Conservation (phyloP, 2,797 vertebrate species). For the Octomys mimax region DNA sequence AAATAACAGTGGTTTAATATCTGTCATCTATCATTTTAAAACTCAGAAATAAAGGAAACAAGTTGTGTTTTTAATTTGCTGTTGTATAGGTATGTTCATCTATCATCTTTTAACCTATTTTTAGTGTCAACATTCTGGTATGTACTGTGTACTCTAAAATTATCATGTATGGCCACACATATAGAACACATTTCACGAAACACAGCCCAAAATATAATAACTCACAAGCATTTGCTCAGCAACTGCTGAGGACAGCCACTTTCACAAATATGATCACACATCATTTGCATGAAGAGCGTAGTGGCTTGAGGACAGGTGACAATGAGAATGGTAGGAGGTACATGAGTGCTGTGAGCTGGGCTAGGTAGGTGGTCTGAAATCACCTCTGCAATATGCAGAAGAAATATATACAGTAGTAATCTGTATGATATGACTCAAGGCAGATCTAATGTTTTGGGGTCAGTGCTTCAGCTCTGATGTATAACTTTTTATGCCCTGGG, state of each 20-base stretch:
- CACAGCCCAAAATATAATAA: neutral
- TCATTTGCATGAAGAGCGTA: neutral
- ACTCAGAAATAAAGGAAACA: slow-evolving; percentile 20
- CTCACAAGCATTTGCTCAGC: neutral
- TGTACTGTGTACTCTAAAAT: slow-evolving; percentile 25
- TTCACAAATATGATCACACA: neutral
- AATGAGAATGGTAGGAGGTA: too few species aligned
- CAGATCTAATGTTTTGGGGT: too few species aligned
- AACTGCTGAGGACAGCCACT: neutral
- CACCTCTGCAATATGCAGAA: too few species aligned
- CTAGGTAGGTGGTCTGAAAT: too few species aligned
- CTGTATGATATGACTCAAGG: too few species aligned
- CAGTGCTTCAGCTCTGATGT: too few species aligned
- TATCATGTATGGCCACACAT: neutral
- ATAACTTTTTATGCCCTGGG: too few species aligned
- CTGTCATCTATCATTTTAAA: slow-evolving; percentile 28
- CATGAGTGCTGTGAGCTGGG: too few species aligned
- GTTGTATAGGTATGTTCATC: neutral
- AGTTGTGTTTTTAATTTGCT: slow-evolving; percentile 45
- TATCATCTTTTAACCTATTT: neutral
- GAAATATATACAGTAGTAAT: too few species aligned
- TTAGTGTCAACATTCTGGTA: neutral
- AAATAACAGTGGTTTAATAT: neutral
- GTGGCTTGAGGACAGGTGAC: too few species aligned
- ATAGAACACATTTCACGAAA: neutral